Conservation (phyloP, 1,140 invertebrate genomes). For the Drosophila biarmipes region DNA sequence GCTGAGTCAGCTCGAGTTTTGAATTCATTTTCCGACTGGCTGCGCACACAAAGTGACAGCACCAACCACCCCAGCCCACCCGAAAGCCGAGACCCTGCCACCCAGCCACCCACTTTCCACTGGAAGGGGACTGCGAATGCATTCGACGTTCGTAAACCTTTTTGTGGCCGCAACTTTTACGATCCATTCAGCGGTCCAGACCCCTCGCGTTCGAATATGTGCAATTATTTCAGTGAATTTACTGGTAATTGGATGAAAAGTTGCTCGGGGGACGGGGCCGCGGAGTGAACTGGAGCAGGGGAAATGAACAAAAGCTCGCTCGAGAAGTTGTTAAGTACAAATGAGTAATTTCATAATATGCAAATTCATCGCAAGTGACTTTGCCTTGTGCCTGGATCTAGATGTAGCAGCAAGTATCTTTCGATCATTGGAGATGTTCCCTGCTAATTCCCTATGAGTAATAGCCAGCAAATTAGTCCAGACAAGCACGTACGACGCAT, state of each 20-base stretch:
- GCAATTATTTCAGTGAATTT: conserved; percentile 72
- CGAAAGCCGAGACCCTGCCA: not conserved
- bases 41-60: conserved; percentile 66
- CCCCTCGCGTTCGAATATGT: conserved; percentile 54
- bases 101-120: not conserved
- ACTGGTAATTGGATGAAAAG: conserved; percentile 54
- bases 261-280: not conserved
- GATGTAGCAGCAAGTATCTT: conserved; percentile 5
- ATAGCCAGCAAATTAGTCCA: conserved; percentile 35
- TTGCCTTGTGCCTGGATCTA: conserved; percentile 8
- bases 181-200: conserved; percentile 35
- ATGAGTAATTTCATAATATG: conserved; percentile 32
- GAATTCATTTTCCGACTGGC: conserved; percentile 77
- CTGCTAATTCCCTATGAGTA: conserved; percentile 39
- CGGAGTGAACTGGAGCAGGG: conserved; percentile 15
- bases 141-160: conserved; percentile 28
- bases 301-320: conserved; percentile 21
- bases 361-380: conserved; percentile 20
- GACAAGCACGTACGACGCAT: conserved; percentile 23
- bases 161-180: conserved; percentile 45
- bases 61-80: not conserved
- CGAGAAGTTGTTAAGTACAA: conserved; percentile 25
- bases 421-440: conserved; percentile 18
- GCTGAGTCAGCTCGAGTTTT: conserved; percentile 49
- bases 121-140: conserved; percentile 8